Conservation (phyloP, 2,797 vertebrate species). For the Remorina albescens region DNA sequence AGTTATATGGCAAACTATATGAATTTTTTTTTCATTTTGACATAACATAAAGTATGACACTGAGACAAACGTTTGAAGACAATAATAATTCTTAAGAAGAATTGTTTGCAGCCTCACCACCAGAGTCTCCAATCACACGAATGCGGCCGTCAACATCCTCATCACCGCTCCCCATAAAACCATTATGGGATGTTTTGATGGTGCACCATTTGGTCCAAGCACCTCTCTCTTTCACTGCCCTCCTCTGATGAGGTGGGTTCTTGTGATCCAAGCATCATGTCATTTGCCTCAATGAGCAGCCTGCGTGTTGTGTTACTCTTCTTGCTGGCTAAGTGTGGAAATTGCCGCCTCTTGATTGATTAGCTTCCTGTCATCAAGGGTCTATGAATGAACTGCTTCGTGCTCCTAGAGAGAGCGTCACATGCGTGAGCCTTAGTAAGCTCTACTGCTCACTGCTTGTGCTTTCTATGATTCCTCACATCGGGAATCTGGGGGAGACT, state of each 20-base stretch:
- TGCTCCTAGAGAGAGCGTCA: conserved; percentile 34
- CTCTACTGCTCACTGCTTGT: not conserved
- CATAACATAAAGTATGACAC: not conserved
- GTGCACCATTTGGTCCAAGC: conserved; percentile 51
- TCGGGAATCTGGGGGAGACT: not conserved
- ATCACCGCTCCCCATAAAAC: conserved; percentile 61
- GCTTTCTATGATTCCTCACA: conserved; percentile 23
- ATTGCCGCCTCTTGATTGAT: conserved; percentile 80
- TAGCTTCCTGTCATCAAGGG: conserved; percentile 77
- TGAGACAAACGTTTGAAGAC: not conserved
- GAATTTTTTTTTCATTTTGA: too few species aligned
- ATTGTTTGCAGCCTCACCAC: not conserved
- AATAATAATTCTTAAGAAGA: not conserved
- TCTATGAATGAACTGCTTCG: conserved; percentile 70
- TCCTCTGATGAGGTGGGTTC: conserved; percentile 38
- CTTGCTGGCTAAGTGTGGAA: conserved; percentile 70
- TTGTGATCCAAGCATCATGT: conserved; percentile 42
- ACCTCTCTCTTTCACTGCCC: conserved; percentile 53
- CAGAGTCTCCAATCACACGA: conserved; percentile 4
- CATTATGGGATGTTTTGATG: conserved; percentile 75
- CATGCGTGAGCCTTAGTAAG: conserved; percentile 21
- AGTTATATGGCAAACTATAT: too few species aligned
- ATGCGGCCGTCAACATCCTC: conserved; percentile 13
- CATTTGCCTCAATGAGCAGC: conserved; percentile 42
- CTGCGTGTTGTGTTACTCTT: conserved; percentile 49